A percentile compares a stretch with the other conserved stretches of the same genome.
These are phyloP conservation scores for Riparia riparia DNA, from an alignment of 2,113 vertebrate genomes.

Conservation along the genomic window DNA sequence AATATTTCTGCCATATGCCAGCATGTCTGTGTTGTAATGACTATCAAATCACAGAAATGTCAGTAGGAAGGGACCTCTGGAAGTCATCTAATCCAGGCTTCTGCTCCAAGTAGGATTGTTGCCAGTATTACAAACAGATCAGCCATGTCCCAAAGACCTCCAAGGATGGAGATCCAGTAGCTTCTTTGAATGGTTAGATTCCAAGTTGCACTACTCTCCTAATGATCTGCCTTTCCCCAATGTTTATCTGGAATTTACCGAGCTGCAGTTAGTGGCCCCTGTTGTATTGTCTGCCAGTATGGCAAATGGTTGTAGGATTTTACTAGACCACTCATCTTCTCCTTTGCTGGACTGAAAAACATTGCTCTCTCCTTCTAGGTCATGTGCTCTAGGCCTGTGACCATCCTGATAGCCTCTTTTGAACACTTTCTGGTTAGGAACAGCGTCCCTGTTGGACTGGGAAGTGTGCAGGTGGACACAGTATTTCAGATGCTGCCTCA, in stretches of 20 bases:
- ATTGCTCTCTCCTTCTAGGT: neutral
- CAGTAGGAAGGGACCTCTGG: neutral
- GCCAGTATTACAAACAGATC: neutral
- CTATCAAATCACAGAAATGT: neutral
- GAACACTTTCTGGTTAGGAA: neutral
- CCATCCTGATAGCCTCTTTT: neutral
- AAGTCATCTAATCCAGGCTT: neutral
- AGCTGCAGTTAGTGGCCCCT: neutral
- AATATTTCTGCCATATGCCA: neutral
- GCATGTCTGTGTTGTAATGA: neutral
- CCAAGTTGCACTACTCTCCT: neutral
- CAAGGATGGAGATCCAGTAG: neutral
- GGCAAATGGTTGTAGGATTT: neutral
- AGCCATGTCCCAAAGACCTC: neutral
- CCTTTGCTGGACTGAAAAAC: neutral
- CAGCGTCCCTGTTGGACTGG: fast-evolving
- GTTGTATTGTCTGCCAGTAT: neutral
- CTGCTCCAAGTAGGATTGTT: neutral
- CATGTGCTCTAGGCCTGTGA: neutral
- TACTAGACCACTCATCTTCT: neutral
- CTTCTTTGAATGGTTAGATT: neutral
- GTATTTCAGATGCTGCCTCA: neutral
- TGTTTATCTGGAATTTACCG: neutral
- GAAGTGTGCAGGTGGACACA: neutral
- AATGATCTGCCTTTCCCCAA: neutral